Conservation (phyloP, 2,888 invertebrate genomes). For the Notocelia uddmanniana region DNA sequence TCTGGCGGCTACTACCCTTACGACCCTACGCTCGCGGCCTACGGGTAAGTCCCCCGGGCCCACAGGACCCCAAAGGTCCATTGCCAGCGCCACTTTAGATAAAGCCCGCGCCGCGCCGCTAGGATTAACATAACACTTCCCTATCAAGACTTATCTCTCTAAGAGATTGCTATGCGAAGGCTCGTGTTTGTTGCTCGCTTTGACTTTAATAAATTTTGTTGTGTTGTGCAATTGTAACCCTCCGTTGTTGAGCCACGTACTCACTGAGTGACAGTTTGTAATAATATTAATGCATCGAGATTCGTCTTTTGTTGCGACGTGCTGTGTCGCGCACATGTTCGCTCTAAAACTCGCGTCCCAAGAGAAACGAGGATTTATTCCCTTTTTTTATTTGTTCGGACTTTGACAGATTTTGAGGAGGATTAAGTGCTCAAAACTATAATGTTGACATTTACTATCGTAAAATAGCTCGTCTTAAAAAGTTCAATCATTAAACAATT, state of each 20-base stretch:
- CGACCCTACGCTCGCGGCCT: conserved; percentile 96
- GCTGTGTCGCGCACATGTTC: conserved; percentile 44
- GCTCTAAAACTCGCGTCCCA: conserved; percentile 24
- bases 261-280: conserved; percentile 57
- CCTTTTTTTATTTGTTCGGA: conserved; percentile 8
- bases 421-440: conserved; percentile 1
- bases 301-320: conserved; percentile 50
- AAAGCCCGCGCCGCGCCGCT: conserved; percentile 74
- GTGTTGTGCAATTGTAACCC: conserved; percentile 73
- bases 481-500: background rate
- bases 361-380: conserved; percentile 9
- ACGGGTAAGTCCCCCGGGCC: conserved; percentile 92
- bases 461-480: conserved; percentile 17
- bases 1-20: conserved; percentile 97
- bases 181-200: conserved; percentile 76
- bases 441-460: conserved; percentile 1
- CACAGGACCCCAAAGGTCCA: conserved; percentile 67
- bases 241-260: conserved; percentile 64
- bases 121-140: conserved; percentile 81
- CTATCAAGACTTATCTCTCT: conserved; percentile 79
- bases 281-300: conserved; percentile 47
- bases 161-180: conserved; percentile 84
- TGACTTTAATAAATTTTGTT: conserved; percentile 75
- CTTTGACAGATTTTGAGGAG: conserved; percentile 17
- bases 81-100: conserved; percentile 79